Conservation (phyloP, 2,113 vertebrate species). For the Carollia perspicillata region DNA sequence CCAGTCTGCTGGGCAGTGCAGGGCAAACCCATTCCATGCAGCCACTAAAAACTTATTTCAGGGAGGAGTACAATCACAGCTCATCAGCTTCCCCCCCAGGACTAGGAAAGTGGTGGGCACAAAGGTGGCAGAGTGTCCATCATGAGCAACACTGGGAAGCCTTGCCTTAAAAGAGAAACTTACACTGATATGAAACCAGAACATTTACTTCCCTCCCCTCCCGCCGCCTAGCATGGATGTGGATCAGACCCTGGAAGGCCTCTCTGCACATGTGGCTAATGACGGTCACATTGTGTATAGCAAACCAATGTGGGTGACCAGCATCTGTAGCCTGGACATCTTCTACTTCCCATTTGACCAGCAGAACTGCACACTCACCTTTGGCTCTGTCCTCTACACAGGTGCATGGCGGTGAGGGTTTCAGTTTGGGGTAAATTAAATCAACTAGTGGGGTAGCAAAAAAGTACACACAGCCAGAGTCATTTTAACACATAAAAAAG, state of each 20-base stretch:
- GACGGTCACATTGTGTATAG: slow-evolving; percentile 84
- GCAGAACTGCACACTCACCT: slow-evolving; percentile 84
- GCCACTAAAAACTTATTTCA: background rate
- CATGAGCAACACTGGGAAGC: background rate
- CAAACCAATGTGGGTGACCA: slow-evolving; percentile 84
- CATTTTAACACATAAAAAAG: background rate
- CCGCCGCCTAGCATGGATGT: slow-evolving; percentile 81
- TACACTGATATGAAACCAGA: background rate
- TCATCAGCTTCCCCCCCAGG: background rate
- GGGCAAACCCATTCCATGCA: background rate
- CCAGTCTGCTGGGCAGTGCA: background rate
- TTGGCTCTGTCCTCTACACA: slow-evolving; percentile 87
- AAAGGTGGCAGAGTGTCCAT: background rate
- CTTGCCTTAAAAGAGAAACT: background rate
- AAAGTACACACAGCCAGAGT: background rate
- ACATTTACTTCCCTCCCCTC: background rate
- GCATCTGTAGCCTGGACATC: slow-evolving; percentile 86
- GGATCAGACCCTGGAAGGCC: slow-evolving; percentile 84
- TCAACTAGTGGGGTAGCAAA: background rate
- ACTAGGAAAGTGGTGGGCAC: background rate
- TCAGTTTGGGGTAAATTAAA: background rate
- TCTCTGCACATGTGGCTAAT: slow-evolving; percentile 85
- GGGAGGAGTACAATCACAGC: background rate
- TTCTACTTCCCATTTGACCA: slow-evolving; percentile 80
- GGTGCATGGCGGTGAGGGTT: slow-evolving; percentile 74